Evolutionary conservation across 2,113 vertebrate species (phyloP).

Genomic region (Scortum barcoo): DNA sequence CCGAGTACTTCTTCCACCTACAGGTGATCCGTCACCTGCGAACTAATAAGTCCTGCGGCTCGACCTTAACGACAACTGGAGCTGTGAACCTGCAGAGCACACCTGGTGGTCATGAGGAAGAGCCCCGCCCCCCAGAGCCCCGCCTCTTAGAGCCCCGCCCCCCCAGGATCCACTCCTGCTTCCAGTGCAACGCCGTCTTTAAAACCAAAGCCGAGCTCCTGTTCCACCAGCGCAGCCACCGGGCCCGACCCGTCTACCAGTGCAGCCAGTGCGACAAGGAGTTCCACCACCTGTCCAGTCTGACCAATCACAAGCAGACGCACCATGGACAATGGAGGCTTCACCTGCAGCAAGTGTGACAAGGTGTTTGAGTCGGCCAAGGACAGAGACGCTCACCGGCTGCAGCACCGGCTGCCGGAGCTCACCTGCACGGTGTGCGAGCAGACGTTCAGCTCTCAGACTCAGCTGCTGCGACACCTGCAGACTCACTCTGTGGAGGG

Average conservation of each 20-base stretch:
- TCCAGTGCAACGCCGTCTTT: conserved; percentile 75
- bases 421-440: conserved; percentile 67
- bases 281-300: conserved; percentile 73
- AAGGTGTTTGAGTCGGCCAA: conserved; percentile 45
- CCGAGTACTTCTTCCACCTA: accelerated
- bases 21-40: conserved; percentile 82
- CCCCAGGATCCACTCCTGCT: conserved; percentile 63
- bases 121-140: conserved; percentile 22
- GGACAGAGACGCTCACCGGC: conserved; percentile 55
- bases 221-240: conserved; percentile 71
- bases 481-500: conserved; percentile 70
- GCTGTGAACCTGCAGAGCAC: not conserved
- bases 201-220: conserved; percentile 60
- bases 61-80: not conserved
- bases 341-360: conserved; percentile 56
- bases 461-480: conserved; percentile 72
- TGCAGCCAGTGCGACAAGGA: conserved; percentile 65
- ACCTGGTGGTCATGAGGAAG: not conserved
- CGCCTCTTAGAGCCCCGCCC: conserved; percentile 18
- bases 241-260: conserved; percentile 69
- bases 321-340: conserved; percentile 49
- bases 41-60: conserved; percentile 57
- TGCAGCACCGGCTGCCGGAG: conserved; percentile 58
- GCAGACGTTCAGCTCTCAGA: conserved; percentile 69
- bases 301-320: conserved; percentile 77